Conservation (phyloP, 2,888 invertebrate species). For the Andricus quercusramuli region DNA sequence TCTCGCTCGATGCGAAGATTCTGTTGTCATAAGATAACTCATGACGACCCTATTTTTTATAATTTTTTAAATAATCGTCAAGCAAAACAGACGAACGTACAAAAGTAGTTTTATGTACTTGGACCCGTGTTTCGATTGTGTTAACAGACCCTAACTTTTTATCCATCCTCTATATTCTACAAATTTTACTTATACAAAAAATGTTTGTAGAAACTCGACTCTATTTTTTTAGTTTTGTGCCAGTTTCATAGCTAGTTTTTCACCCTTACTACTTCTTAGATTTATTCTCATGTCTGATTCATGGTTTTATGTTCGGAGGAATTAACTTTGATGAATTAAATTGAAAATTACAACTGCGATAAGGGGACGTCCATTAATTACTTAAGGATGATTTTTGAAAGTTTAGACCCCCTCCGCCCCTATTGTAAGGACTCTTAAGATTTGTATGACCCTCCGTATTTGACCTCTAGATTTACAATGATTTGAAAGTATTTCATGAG, state of each 20-base stretch:
- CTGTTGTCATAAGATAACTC: not conserved
- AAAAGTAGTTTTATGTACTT: not conserved
- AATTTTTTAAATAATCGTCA: not conserved
- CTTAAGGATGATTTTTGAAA: too few relatives aligned
- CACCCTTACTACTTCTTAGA: conserved; percentile 14
- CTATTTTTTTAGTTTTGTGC: conserved; percentile 5
- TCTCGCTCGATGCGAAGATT: not conserved
- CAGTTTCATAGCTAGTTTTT: conserved; percentile 15
- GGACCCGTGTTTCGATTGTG: conserved; percentile 6
- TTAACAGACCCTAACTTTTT: conserved; percentile 16
- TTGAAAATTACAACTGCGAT: not conserved
- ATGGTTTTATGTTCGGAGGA: not conserved
- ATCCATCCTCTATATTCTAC: not conserved
- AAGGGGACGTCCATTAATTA: not conserved
- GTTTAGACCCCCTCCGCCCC: too few relatives aligned
- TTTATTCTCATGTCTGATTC: not conserved
- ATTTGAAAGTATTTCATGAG: too few relatives aligned
- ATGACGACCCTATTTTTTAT: not conserved
- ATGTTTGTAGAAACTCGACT: not conserved
- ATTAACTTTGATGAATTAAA: not conserved
- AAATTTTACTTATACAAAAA: conserved; percentile 4
- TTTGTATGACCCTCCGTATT: too few relatives aligned
- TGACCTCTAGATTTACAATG: too few relatives aligned
- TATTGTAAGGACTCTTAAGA: too few relatives aligned
- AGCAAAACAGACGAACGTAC: conserved; percentile 1